Conservation (phyloP, 2,113 vertebrate species). For the Poeciliopsis turrubarensis region DNA sequence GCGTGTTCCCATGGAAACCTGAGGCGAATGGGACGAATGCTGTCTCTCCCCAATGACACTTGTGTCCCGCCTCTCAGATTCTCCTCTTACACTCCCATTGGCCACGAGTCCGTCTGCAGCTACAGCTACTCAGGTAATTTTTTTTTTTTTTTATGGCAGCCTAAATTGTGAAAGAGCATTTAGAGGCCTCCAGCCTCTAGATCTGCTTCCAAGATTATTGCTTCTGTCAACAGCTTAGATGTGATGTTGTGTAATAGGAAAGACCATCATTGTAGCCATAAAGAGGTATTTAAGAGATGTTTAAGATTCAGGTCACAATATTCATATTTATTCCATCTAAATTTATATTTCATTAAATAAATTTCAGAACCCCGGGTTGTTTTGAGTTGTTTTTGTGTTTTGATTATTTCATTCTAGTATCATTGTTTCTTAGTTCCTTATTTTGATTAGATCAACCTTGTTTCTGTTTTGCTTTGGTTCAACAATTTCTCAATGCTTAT, state of each 20-base stretch:
- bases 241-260: conserved; percentile 4
- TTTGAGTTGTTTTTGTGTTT: no score
- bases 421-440: no score
- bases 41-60: conserved; percentile 94
- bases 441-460: no score
- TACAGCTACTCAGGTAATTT: conserved; percentile 75
- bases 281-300: conserved; percentile 13
- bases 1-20: conserved; percentile 78
- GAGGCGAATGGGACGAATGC: conserved; percentile 86
- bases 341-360: neutral
- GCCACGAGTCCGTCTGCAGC: conserved; percentile 56
- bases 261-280: conserved; percentile 3
- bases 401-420: no score
- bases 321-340: neutral
- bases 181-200: conserved; percentile 19
- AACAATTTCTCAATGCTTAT: no score
- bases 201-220: conserved; percentile 40
- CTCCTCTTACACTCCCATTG: conserved; percentile 77
- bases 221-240: conserved; percentile 44
- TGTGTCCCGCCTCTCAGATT: conserved; percentile 84
- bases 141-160: conserved; percentile 24
- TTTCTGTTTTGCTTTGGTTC: no score
- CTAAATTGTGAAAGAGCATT: conserved; percentile 39
- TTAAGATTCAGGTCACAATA: conserved; percentile 7
- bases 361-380: neutral